phyloP scores from a whole-genome alignment of 23 tunicate genomes.

The Clavelina lepadiformis region DNA sequence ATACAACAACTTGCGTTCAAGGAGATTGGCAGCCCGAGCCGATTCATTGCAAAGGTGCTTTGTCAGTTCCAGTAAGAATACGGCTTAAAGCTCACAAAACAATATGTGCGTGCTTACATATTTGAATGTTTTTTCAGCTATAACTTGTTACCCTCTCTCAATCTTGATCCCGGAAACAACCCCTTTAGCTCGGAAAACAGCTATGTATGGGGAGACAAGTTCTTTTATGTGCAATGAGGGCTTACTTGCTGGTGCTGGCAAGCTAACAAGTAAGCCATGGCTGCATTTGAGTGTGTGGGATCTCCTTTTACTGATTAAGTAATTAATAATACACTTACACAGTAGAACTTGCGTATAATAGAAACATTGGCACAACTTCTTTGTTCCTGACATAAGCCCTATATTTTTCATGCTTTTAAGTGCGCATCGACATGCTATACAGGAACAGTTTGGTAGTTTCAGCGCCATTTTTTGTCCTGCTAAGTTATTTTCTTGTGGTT shows the following conservation, averaged over 20 bases:
- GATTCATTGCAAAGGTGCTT: conserved; percentile 44
- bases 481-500: no score
- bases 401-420: no score
- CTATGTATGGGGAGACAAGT: conserved; percentile 16
- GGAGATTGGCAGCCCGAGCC: conserved; percentile 49
- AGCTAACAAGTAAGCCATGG: conserved; percentile 31
- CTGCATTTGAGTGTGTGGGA: no score
- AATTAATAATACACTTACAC: no score
- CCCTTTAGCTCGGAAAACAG: conserved; percentile 9
- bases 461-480: no score
- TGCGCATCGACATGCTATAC: no score
- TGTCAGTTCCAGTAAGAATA: not conserved
- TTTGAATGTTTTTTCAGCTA: conserved; percentile 18
- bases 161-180: conserved; percentile 23
- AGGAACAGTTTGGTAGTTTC: no score
- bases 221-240: conserved; percentile 35
- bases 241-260: conserved; percentile 52
- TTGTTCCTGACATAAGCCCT: no score
- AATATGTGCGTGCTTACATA: not conserved
- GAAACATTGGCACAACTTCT: no score
- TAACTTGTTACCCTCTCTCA: conserved; percentile 22
- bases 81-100: no score
- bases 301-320: no score
- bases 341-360: no score
- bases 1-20: conserved; percentile 1